Conservation (phyloP, 53 echinoderm and acorn worm genomes). For the Zoroaster sp. region DNA sequence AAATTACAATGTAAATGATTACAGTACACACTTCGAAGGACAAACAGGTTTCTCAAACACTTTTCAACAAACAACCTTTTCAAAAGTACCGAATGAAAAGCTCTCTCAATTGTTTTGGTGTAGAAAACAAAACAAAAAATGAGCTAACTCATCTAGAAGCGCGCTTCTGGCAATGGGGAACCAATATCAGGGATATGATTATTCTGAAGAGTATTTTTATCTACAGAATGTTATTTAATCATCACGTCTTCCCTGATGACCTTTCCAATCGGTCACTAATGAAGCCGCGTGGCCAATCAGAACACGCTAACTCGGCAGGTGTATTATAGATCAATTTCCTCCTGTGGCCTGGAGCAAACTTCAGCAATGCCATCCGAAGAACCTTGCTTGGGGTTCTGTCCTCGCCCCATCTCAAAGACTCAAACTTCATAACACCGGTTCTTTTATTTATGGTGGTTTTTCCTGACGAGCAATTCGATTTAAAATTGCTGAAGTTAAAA, state of each 20-base stretch:
- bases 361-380: neutral
- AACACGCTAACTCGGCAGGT: conserved; percentile 39
- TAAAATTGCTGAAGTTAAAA: no score
- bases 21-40: neutral
- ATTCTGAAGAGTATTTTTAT: conserved; percentile 9
- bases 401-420: neutral
- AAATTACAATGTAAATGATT: neutral
- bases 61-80: no score
- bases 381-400: neutral
- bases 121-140: neutral
- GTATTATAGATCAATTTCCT: conserved; percentile 42
- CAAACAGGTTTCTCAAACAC: neutral
- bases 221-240: conserved; percentile 25
- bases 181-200: neutral
- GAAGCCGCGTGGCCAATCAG: conserved; percentile 19
- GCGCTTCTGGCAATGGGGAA: conserved; percentile 4
- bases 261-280: conserved; percentile 19
- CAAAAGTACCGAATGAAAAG: no score
- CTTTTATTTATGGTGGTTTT: no score
- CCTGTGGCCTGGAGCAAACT: neutral
- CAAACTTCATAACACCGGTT: neutral
- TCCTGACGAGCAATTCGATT: no score
- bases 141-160: neutral
- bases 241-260: conserved; percentile 36
- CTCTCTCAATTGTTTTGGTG: neutral